These are phyloP conservation scores for Dendrolimus pini DNA, from an alignment of 2,888 invertebrate species.

Conservation along the genomic window DNA sequence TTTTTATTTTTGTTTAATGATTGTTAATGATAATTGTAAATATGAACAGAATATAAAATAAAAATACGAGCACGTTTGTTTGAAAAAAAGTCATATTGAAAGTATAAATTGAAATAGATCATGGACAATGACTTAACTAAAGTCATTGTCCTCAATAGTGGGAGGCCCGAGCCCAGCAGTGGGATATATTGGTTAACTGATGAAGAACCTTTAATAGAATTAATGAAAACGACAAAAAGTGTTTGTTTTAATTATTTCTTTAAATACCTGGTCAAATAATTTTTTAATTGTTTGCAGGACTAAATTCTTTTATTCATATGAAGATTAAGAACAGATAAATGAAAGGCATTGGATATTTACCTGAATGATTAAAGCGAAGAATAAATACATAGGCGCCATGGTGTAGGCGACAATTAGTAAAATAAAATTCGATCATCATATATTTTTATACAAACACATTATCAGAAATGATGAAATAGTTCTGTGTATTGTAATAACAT, in stretches of 20 bases:
- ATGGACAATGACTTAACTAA: too few relatives aligned
- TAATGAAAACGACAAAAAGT: too few relatives aligned
- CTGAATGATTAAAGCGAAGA: slow-evolving; percentile 52
- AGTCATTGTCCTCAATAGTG: too few relatives aligned
- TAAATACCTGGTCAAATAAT: too few relatives aligned
- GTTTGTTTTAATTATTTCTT: too few relatives aligned
- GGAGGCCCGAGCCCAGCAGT: too few relatives aligned
- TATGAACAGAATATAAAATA: slow-evolving; percentile 3
- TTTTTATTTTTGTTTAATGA: not conserved
- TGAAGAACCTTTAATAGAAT: too few relatives aligned
- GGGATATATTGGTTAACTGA: too few relatives aligned
- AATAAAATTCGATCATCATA: slow-evolving; percentile 17
- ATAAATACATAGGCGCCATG: slow-evolving; percentile 50
- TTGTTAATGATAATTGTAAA: too few relatives aligned
- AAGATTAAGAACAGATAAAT: too few relatives aligned
- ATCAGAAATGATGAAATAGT: slow-evolving; percentile 42
- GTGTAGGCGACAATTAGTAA: slow-evolving; percentile 18
- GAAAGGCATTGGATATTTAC: slow-evolving; percentile 27
- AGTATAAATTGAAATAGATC: slow-evolving; percentile 5
- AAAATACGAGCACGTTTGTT: not conserved
- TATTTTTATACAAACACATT: slow-evolving; percentile 39
- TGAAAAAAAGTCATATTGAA: not conserved
- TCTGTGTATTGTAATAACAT: slow-evolving; percentile 20
- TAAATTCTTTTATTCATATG: too few relatives aligned
- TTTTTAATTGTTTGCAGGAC: too few relatives aligned